These are phyloP conservation scores for Ctenochaetus hawaiiensis DNA, from an alignment of 2,797 vertebrate species.

Conservation along the genomic window DNA sequence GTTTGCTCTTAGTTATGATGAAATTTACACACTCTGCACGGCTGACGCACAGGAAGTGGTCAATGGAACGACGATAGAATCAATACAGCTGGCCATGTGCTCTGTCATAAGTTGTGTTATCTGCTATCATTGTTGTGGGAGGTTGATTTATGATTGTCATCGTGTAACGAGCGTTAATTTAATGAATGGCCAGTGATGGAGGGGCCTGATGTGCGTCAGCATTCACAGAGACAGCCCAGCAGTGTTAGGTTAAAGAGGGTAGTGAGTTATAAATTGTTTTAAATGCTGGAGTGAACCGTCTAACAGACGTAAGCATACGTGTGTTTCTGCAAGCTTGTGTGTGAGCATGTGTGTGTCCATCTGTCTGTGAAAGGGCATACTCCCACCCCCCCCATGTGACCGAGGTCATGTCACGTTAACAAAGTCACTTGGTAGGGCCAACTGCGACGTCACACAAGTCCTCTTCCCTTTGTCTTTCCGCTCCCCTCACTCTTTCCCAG, in stretches of 20 bases:
- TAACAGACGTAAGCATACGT: slow-evolving; percentile 77
- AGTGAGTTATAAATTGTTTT: slow-evolving; percentile 76
- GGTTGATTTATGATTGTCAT: slow-evolving; percentile 78
- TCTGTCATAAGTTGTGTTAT: slow-evolving; percentile 73
- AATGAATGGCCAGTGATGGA: slow-evolving; percentile 76
- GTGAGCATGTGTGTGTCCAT: slow-evolving; percentile 55
- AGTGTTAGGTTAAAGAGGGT: slow-evolving; percentile 66
- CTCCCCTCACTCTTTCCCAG: slow-evolving; percentile 60
- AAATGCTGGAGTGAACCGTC: slow-evolving; percentile 59
- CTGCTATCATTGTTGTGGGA: slow-evolving; percentile 73
- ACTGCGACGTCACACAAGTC: slow-evolving; percentile 77
- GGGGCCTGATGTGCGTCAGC: slow-evolving; percentile 81
- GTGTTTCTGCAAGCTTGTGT: slow-evolving; percentile 44
- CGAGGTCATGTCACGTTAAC: slow-evolving; percentile 74
- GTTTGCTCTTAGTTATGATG: slow-evolving; percentile 78
- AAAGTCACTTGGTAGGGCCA: slow-evolving; percentile 70
- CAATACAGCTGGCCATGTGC: slow-evolving; percentile 67
- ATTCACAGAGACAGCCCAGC: slow-evolving; percentile 64
- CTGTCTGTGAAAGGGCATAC: slow-evolving; percentile 67
- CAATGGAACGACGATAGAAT: slow-evolving; percentile 51
- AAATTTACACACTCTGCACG: slow-evolving; percentile 74
- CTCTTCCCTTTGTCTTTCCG: slow-evolving; percentile 81
- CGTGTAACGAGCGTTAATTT: slow-evolving; percentile 78
- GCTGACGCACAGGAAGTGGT: slow-evolving; percentile 80
- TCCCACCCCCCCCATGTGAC: slow-evolving; percentile 50